A percentile compares a stretch with the other conserved stretches of the same genome.
These are phyloP conservation scores for Volucella inflata DNA, from an alignment of 2,888 invertebrate species.

Conservation along the genomic window DNA sequence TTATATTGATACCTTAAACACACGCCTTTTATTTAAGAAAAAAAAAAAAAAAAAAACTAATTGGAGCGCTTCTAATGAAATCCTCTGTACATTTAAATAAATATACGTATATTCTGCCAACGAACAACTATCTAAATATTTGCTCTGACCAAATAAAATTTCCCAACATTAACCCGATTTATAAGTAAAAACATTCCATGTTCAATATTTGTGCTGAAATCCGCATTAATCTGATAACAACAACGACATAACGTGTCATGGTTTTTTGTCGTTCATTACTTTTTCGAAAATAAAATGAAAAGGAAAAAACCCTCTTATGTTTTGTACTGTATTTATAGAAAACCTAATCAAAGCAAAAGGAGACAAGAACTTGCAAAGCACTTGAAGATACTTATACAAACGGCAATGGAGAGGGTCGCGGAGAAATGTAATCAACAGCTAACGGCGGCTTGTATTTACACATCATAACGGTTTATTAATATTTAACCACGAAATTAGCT, in stretches of 20 bases:
- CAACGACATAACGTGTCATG: slow-evolving; percentile 45
- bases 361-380: slow-evolving; percentile 39
- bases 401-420: slow-evolving; percentile 21
- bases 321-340: slow-evolving; percentile 1
- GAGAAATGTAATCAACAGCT: slow-evolving; percentile 70
- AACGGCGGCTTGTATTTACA: slow-evolving; percentile 68
- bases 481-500: slow-evolving; percentile 78
- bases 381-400: slow-evolving; percentile 24
- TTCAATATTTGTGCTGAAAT: slow-evolving; percentile 14
- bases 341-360: slow-evolving; percentile 57
- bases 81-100: not conserved
- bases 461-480: slow-evolving; percentile 76
- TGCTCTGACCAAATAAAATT: not conserved
- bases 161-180: not conserved
- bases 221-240: slow-evolving; percentile 35
- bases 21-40: too few relatives aligned
- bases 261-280: slow-evolving; percentile 43
- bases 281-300: not conserved
- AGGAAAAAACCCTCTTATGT: not conserved
- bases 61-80: too few relatives aligned
- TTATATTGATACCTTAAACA: not conserved
- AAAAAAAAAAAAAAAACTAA: too few relatives aligned
- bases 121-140: slow-evolving; percentile 10
- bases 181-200: not conserved
- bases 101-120: not conserved